Evolutionary conservation across 2,797 vertebrate genomes (phyloP).

Genomic region (Platalea minor): DNA sequence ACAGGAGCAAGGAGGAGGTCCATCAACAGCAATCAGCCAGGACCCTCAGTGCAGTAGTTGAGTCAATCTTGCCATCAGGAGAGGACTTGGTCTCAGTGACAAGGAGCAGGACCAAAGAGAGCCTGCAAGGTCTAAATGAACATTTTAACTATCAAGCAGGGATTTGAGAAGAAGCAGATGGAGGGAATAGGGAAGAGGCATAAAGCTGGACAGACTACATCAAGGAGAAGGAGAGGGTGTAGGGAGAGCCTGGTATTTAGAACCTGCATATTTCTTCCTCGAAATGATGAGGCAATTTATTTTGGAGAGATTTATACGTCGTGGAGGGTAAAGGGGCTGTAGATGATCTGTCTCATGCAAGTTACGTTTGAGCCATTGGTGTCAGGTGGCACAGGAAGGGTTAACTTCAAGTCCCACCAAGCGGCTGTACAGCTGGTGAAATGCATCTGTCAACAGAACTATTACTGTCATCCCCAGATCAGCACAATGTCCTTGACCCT

Average conservation of each 20-base stretch:
- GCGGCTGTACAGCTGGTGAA: conserved; percentile 86
- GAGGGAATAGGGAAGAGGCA: background rate
- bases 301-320: background rate
- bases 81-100: background rate
- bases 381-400: conserved; percentile 38
- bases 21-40: background rate
- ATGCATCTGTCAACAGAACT: conserved; percentile 92
- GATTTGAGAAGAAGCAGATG: background rate
- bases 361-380: background rate
- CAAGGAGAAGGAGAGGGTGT: background rate
- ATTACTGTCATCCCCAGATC: conserved; percentile 89
- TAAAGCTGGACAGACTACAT: background rate
- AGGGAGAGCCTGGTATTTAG: background rate
- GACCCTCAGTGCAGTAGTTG: background rate
- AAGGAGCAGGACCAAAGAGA: background rate
- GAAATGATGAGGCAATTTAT: background rate
- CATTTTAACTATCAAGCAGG: background rate
- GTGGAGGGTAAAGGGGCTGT: background rate
- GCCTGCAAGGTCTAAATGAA: background rate
- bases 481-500: conserved; percentile 84
- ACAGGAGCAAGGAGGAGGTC: background rate
- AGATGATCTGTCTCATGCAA: background rate
- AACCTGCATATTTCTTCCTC: background rate
- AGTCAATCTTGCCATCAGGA: background rate
- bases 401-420: conserved; percentile 57